Evolutionary conservation across 2,888 invertebrate genomes (phyloP).

Genomic region (Glaucopsyche alexis): DNA sequence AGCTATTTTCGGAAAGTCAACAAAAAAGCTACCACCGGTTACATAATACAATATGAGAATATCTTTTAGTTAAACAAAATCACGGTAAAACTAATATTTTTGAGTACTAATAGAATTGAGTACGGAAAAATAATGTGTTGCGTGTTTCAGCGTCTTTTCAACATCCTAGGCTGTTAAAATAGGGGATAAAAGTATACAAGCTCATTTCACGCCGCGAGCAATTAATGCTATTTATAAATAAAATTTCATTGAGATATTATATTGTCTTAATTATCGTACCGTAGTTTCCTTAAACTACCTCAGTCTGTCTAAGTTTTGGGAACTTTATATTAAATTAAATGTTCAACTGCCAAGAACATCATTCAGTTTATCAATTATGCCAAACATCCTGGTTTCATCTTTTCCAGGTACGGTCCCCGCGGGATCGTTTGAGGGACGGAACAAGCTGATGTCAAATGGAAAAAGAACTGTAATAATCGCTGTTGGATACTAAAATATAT

Average conservation of each 20-base stretch:
- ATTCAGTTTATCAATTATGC: constrained; percentile 2
- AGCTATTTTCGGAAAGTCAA: too few species aligned
- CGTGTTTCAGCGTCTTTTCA: too few species aligned
- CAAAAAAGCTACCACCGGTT: too few species aligned
- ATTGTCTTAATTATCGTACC: neutral
- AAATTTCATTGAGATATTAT: neutral
- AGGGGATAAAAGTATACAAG: too few species aligned
- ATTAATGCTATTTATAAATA: neutral
- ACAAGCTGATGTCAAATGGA: neutral
- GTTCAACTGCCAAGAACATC: constrained; percentile 14
- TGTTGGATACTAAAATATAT: neutral
- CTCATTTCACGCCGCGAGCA: too few species aligned
- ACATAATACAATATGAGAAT: too few species aligned
- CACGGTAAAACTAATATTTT: too few species aligned
- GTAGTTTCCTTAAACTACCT: constrained; percentile 7
- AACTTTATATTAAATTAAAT: constrained; percentile 12
- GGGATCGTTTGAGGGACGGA: neutral
- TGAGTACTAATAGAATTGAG: too few species aligned
- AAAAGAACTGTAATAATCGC: neutral
- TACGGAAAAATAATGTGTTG: too few species aligned
- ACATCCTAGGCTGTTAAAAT: too few species aligned
- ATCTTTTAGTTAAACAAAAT: too few species aligned
- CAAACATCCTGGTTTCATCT: constrained; percentile 13
- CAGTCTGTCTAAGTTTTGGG: neutral
- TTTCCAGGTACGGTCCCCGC: neutral